Percentiles rank a stretch among this genome's conserved stretches.
Evolutionary conservation across 2,113 vertebrate species (phyloP).

Genomic region (Cygnus buccinator): DNA sequence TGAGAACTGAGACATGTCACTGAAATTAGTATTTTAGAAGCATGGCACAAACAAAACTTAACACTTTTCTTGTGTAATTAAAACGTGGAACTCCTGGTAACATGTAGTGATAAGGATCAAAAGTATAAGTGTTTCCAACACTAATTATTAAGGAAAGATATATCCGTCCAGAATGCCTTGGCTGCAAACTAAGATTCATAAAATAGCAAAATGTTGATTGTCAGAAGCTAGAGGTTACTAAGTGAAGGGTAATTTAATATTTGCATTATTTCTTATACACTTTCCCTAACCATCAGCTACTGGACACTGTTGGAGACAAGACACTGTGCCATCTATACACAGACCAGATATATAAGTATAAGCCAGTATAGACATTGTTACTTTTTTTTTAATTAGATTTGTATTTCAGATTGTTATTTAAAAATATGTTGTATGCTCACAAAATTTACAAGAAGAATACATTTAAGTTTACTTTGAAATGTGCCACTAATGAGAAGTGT

Average conservation of each 20-base stretch:
- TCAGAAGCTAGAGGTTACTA: neutral
- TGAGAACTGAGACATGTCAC: neutral
- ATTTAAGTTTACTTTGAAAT: neutral
- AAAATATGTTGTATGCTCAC: neutral
- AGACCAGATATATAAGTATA: neutral
- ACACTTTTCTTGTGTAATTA: neutral
- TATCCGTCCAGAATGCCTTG: neutral
- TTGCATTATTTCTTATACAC: neutral
- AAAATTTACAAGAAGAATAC: neutral
- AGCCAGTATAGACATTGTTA: neutral
- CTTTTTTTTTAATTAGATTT: neutral
- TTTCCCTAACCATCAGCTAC: neutral
- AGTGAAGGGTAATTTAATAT: neutral
- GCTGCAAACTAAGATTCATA: neutral
- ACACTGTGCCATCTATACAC: neutral
- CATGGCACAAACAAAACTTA: neutral
- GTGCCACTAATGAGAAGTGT: neutral
- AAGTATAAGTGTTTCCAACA: neutral
- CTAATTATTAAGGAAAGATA: neutral
- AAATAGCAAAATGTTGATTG: neutral
- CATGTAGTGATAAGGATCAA: neutral
- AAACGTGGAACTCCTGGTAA: neutral
- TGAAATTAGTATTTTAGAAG: neutral
- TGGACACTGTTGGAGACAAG: neutral
- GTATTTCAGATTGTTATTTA: neutral